Evolutionary conservation across 1,140 invertebrate genomes (phyloP).

Genomic region (Hyphantria cunea): DNA sequence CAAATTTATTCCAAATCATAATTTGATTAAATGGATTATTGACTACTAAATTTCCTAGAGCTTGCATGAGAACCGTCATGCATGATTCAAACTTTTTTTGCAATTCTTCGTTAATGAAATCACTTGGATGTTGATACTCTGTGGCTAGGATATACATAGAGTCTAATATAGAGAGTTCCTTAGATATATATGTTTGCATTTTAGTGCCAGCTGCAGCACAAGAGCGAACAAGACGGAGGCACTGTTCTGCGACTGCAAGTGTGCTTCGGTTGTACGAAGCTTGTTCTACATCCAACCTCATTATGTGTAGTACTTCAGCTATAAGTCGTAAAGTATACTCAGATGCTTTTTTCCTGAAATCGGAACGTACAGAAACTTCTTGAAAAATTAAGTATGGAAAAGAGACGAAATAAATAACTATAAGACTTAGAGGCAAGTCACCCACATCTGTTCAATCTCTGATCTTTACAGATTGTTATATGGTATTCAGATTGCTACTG

Average conservation of each 20-base stretch:
- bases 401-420: no score
- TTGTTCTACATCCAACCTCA: conserved; percentile 77
- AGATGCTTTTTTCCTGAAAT: conserved; percentile 79
- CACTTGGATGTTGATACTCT: conserved; percentile 77
- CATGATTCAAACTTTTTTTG: conserved; percentile 78
- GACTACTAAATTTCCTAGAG: conserved; percentile 77
- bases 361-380: neutral
- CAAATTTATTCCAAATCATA: conserved; percentile 81
- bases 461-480: no score
- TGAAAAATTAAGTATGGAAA: no score
- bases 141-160: conserved; percentile 78
- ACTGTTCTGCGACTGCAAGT: conserved; percentile 77
- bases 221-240: conserved; percentile 72
- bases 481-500: no score
- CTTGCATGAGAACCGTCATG: conserved; percentile 77
- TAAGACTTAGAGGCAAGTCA: no score
- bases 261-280: conserved; percentile 75
- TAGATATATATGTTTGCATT: conserved; percentile 81
- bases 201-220: conserved; percentile 79
- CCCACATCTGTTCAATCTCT: no score
- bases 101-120: conserved; percentile 72
- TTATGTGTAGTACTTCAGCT: conserved; percentile 79
- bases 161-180: conserved; percentile 77
- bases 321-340: conserved; percentile 79
- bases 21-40: conserved; percentile 81